These are phyloP conservation scores for Lycophotia porphyrea DNA, from an alignment of 2,888 invertebrate species.

Conservation along the genomic window DNA sequence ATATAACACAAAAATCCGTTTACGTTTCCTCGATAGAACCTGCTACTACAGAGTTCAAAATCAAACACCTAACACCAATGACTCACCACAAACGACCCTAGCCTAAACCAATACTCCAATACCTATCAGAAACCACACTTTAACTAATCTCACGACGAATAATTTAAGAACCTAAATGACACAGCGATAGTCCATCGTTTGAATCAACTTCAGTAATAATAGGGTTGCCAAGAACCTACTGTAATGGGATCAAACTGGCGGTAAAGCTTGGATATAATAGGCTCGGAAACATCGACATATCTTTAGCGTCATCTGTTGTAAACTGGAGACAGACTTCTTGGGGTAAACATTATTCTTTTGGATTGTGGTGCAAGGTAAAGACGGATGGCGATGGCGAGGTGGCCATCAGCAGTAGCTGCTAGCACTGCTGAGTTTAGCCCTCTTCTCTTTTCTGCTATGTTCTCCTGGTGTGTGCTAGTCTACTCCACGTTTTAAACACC, in stretches of 20 bases:
- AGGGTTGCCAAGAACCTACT: conserved; percentile 21
- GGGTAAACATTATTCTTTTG: conserved; percentile 65
- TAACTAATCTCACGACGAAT: conserved; percentile 18
- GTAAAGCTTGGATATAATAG: conserved; percentile 50
- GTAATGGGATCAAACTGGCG: conserved; percentile 58
- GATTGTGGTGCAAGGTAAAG: conserved; percentile 50
- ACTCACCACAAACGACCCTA: conserved; percentile 16
- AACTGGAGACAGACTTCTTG: conserved; percentile 62
- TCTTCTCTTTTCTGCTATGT: neutral
- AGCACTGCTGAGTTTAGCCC: neutral
- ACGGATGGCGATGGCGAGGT: conserved; percentile 1
- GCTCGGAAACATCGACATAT: conserved; percentile 70
- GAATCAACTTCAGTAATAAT: conserved; percentile 52
- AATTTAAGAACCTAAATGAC: conserved; percentile 29
- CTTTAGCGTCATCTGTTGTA: conserved; percentile 73
- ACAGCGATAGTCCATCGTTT: conserved; percentile 37
- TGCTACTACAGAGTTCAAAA: neutral
- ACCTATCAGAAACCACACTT: conserved; percentile 17
- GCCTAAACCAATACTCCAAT: conserved; percentile 22
- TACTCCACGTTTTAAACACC: neutral
- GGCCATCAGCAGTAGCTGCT: neutral
- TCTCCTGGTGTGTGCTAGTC: neutral
- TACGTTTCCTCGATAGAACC: neutral
- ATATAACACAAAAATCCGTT: neutral
- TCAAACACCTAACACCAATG: conserved; percentile 1